Evolutionary conservation across 2,113 vertebrate species (phyloP), one percentile per base, ranked within the genome.

Genomic region (Urocitellus parryii): DNA sequence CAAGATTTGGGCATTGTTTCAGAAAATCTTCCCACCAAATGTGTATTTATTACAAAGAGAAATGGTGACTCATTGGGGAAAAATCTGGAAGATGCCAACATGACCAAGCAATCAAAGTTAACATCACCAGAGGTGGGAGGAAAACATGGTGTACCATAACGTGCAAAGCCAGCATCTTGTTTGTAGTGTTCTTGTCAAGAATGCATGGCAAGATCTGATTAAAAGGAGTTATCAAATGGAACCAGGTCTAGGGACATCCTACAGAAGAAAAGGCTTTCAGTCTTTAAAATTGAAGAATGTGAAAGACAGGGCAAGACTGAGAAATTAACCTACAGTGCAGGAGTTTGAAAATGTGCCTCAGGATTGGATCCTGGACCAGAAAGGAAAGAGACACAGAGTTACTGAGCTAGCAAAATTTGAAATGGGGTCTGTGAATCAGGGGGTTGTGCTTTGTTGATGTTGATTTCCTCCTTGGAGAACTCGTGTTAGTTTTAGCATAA

Each of bases 111-210:
- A 63, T 63, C 24, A 25, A 63, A 25, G 61, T 61, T 61, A 61
- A 61, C 58, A 25, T 8, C 24, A 61, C 58, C 58, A 61, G 58
- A 9, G 18, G n/a, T 4, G 61, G 22, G 27, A 73, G 22, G 24
- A 24, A 4, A 1, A 25, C 14, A 27, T 22, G 4, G 1, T 16
- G 4, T 9, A 4, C 53, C 48, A 1, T 45, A 1, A 20, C 9
- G 12, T 16, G 34, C 29, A 42, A 53, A 84, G 42, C n/a, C 73
- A 39, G 53, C 56, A 10, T 85, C 42, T 32, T n/a, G 20, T 51
- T 56, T 6, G 2, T 48, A 3, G 14, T 39, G 0, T 48, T 79
- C 20, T 22, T 56, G 22, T 24, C 72, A 65, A 67, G 65, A 79
- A 45, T 10, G n/a, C 56, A n/a, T 20, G 32, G 17, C 1, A 4